A percentile compares a stretch with the other conserved stretches of the same genome.
Conservation (phyloP, 2,888 invertebrate genomes). For the Nasonovia ribisnigri region DNA sequence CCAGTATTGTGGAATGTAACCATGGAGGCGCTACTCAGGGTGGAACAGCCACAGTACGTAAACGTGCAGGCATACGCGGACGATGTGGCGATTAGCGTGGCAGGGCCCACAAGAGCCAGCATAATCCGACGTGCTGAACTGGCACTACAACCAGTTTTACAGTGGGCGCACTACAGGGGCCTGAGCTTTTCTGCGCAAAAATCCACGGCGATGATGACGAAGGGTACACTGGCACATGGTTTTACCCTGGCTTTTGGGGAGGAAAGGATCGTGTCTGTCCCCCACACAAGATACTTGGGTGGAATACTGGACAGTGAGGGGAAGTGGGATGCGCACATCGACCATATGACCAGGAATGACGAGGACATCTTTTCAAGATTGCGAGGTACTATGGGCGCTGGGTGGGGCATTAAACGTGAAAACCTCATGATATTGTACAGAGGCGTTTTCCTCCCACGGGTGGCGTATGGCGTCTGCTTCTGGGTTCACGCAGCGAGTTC, state of each 20-base stretch:
- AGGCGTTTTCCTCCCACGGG: neutral
- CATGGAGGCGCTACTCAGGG: neutral
- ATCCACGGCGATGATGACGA: no score
- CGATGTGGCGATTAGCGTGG: neutral
- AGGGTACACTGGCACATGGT: no score
- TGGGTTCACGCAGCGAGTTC: neutral
- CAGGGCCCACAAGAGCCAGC: neutral
- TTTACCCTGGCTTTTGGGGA: no score
- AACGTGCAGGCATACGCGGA: neutral
- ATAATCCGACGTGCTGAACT: rapidly evolving
- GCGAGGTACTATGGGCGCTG: rapidly evolving
- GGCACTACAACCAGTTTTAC: neutral
- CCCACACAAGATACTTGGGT: no score
- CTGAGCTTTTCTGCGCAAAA: no score
- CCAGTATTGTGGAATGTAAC: neutral
- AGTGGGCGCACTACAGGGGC: rapidly evolving
- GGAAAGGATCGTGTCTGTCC: no score
- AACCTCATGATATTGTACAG: neutral
- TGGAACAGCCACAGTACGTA: neutral
- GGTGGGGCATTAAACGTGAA: neutral
- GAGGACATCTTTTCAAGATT: neutral
- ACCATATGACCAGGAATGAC: no score
- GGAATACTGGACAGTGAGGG: no score
- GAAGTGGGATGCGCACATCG: neutral
- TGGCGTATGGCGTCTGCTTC: neutral